Base-by-base conservation (phyloP, 2,888 invertebrate species). In the Epistrophe eligans region DNA sequence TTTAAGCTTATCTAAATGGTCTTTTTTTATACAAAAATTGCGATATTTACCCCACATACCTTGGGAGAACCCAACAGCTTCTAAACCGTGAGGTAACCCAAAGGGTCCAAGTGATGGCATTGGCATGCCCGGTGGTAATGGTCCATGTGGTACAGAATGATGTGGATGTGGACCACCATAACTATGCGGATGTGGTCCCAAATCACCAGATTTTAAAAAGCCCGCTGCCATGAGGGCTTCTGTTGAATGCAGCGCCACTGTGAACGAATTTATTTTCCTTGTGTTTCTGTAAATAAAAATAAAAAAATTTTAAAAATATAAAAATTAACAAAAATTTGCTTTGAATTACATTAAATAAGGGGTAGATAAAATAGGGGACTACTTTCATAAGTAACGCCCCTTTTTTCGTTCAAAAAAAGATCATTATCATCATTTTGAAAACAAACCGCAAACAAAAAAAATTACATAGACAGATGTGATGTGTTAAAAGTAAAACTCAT, bases 11-110 rank as follows among this genome's bases (percentile, higher is more conserved):
- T 45, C 62, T 57, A 45, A 48, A 40, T 28, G 24, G 13, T 52
- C 15, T 55, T n/a, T 38, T 72, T 50, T 50, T 83, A 83, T 83
- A 81, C 77, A 87, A 88, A 88, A 89, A 88, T 85, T 88, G 85
- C 89, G 91, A 92, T 93, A 93, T 92, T 93, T 93, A 93, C 93
- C 93, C 93, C 93, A 93, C 93, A 93, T 93, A 93, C 93, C 93
- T 93, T 93, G 93, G 91, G 93, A 92, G 90, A 93, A 93, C 91
- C 93, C 93, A 90, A 93, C 93, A 89, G 93, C 93, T 90, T 93
- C 93, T 89, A 93, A 90, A 89, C 93, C 93, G 90, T 93, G 93
- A 89, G 93, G 92, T 90, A 93, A 90, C 90, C 93, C 93, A 91
- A 93, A 93, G 90, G 93, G 93, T 90, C 92, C 92, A 84, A 93